Conservation (phyloP, 2,113 vertebrate species). For the Psammodynastes pulverulentus region DNA sequence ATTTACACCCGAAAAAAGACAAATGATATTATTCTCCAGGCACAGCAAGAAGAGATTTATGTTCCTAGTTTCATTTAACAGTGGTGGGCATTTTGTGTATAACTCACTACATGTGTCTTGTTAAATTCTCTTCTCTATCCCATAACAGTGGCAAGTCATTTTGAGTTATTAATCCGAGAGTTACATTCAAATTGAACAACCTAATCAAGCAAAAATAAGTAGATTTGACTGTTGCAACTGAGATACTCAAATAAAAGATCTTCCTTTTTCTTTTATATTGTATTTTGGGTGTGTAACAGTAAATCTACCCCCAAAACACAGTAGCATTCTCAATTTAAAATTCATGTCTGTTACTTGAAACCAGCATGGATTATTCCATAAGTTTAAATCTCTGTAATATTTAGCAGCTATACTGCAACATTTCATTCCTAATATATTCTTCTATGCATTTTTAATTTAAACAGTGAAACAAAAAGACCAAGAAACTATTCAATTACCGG, state of each 20-base stretch:
- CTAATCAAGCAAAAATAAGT: not conserved
- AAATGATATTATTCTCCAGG: not conserved
- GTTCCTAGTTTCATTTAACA: constrained; percentile 9
- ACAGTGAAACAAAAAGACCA: not conserved
- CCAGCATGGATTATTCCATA: not conserved
- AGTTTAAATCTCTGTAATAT: not conserved
- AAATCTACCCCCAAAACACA: not conserved
- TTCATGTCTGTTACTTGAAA: not conserved
- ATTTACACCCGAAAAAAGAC: constrained; percentile 3
- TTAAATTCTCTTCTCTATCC: constrained; percentile 11
- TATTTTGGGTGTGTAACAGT: not conserved
- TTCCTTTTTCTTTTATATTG: not conserved
- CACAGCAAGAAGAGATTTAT: constrained; percentile 12
- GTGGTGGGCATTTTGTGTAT: not conserved
- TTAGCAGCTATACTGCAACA: not conserved
- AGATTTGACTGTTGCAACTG: not conserved
- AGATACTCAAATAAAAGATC: constrained; percentile 11
- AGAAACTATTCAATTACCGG: not conserved
- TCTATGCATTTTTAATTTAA: not conserved
- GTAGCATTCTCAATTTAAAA: not conserved
- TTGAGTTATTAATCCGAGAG: constrained; percentile 8
- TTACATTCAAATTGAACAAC: not conserved
- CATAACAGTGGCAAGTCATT: constrained; percentile 12
- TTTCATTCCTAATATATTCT: not conserved
- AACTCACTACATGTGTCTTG: constrained; percentile 20